Conservation (phyloP, 2,888 invertebrate species). For the Ctena decussata region DNA sequence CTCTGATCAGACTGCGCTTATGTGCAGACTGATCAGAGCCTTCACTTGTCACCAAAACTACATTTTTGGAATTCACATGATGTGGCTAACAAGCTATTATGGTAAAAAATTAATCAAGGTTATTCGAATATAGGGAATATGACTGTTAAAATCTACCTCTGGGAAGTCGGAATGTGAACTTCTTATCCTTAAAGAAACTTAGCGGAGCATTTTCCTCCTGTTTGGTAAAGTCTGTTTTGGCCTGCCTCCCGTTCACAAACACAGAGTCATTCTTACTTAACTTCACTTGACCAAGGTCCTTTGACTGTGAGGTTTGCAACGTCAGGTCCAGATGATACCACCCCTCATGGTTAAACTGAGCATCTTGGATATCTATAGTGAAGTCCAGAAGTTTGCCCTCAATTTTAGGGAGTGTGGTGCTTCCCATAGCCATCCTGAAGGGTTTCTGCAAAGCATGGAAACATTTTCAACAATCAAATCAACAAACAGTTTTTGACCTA, state of each 20-base stretch:
- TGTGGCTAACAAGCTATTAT: too few species aligned
- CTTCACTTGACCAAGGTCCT: constrained; percentile 69
- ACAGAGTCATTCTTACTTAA: constrained; percentile 41
- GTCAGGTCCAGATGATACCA: constrained; percentile 77
- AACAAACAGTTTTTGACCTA: too few species aligned
- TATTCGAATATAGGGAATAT: too few species aligned
- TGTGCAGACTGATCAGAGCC: too few species aligned
- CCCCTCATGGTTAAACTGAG: constrained; percentile 81
- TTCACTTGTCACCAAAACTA: too few species aligned
- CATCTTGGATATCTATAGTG: constrained; percentile 75
- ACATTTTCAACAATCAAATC: too few species aligned
- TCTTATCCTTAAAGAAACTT: constrained; percentile 73
- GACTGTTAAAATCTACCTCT: constrained; percentile 78
- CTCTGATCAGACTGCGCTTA: too few species aligned
- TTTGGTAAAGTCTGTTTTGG: constrained; percentile 74
- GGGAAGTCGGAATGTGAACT: constrained; percentile 80
- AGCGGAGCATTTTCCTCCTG: constrained; percentile 74
- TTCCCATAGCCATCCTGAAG: constrained; percentile 38
- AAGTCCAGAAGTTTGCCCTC: constrained; percentile 80
- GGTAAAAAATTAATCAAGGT: too few species aligned
- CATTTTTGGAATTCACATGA: too few species aligned
- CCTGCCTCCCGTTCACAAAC: constrained; percentile 68
- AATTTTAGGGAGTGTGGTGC: constrained; percentile 66
- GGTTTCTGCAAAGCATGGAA: not conserved
- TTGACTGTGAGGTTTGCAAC: constrained; percentile 75